Conservation (phyloP, 2,888 invertebrate genomes). For the Cephus spinipes region DNA sequence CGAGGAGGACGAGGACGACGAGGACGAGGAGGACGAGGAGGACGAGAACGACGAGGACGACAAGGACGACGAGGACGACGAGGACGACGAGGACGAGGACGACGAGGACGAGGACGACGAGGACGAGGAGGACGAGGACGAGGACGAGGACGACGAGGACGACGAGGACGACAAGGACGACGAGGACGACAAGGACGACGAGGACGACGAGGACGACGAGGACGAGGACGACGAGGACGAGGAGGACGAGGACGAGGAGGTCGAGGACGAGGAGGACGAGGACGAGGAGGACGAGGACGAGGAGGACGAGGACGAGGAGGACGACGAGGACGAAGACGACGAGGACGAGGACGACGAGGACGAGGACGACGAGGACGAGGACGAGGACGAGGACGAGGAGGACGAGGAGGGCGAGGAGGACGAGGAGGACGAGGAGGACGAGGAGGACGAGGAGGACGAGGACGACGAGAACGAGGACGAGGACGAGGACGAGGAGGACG, state of each 20-base stretch:
- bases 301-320: not conserved
- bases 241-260: not conserved
- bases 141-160: not conserved
- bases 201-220: not conserved
- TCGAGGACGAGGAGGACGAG: not conserved
- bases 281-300: not conserved
- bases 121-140: not conserved
- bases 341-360: not conserved
- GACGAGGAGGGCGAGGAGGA: too few relatives aligned
- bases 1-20: too few relatives aligned
- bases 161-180: constrained; percentile 1
- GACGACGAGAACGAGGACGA: too few relatives aligned
- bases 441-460: constrained; percentile 1
- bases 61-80: too few relatives aligned
- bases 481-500: too few relatives aligned
- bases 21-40: too few relatives aligned
- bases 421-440: not conserved
- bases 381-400: not conserved
- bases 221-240: not conserved
- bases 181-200: too few relatives aligned
- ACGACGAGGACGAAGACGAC: too few relatives aligned
- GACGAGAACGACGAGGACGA: too few relatives aligned
- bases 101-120: not conserved
- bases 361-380: not conserved
- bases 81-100: not conserved